phyloP scores from a whole-genome alignment of 2,888 invertebrate species.

The Synergus laeviventris region DNA sequence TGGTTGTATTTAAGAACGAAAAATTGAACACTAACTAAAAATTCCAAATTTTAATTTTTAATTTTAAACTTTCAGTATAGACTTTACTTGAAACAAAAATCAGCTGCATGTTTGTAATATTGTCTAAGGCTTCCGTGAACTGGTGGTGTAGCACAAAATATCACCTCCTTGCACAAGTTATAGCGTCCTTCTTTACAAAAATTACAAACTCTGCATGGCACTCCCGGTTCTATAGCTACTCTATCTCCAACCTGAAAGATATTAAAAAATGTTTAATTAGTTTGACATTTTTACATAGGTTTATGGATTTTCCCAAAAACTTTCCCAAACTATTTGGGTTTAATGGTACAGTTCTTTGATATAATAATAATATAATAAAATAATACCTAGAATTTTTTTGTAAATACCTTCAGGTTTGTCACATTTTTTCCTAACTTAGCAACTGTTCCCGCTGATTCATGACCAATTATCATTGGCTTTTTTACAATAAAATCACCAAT shows the following conservation, averaged over 20 bases:
- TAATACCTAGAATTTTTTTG: background rate
- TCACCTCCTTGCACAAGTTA: conserved; percentile 91
- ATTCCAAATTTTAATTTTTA: too few relatives aligned
- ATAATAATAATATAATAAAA: background rate
- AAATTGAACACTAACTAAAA: too few relatives aligned
- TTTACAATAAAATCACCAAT: conserved; percentile 92
- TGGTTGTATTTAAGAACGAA: too few relatives aligned
- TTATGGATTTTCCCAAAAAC: background rate
- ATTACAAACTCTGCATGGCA: conserved; percentile 89
- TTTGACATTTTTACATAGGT: background rate
- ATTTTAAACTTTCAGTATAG: background rate
- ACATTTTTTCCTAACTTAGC: conserved; percentile 86
- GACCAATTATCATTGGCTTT: conserved; percentile 95
- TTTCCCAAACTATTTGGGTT: conserved; percentile 62
- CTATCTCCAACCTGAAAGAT: conserved; percentile 84
- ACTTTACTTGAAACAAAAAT: conserved; percentile 89
- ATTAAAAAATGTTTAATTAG: background rate
- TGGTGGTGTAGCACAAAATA: conserved; percentile 97
- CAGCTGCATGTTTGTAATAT: conserved; percentile 93
- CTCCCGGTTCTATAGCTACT: conserved; percentile 96
- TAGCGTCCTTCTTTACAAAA: conserved; percentile 93
- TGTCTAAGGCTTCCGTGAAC: conserved; percentile 91
- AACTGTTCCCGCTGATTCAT: conserved; percentile 92
- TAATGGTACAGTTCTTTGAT: background rate
- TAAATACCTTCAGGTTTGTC: conserved; percentile 80